These are phyloP conservation scores for Corticium candelabrum DNA, from an alignment of 37 sponge, comb jelly and placozoan genomes.

Conservation along the genomic window DNA sequence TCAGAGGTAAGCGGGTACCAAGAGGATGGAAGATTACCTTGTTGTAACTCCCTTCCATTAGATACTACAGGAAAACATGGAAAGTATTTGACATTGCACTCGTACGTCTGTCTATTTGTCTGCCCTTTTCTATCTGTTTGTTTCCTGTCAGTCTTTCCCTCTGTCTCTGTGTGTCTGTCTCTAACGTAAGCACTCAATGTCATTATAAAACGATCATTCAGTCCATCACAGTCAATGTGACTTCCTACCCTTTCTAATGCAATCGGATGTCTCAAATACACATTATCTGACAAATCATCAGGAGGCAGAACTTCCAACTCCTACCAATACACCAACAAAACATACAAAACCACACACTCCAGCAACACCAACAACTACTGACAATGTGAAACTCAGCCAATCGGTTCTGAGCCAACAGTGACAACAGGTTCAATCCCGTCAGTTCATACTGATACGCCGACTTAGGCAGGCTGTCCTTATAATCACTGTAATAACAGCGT, in stretches of 20 bases:
- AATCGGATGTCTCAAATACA: constrained; percentile 88
- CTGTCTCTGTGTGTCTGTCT: too few relatives aligned
- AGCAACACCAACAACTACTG: neutral
- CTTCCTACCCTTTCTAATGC: constrained; percentile 41
- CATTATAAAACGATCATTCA: neutral
- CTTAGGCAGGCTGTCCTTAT: constrained; percentile 31
- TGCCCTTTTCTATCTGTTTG: too few relatives aligned
- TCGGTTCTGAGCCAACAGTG: constrained; percentile 76
- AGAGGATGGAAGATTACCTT: constrained; percentile 43
- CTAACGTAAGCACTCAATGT: too few relatives aligned
- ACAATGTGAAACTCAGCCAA: constrained; percentile 93
- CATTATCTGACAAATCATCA: constrained; percentile 47
- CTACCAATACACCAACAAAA: constrained; percentile 13
- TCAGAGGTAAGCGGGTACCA: too few relatives aligned
- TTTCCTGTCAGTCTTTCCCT: too few relatives aligned
- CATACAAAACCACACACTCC: neutral
- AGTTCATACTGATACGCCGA: constrained; percentile 78
- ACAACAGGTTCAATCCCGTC: constrained; percentile 83
- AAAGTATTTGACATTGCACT: too few relatives aligned
- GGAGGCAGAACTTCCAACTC: constrained; percentile 62
- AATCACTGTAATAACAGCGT: constrained; percentile 91
- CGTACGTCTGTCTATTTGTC: too few relatives aligned
- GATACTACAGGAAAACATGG: constrained; percentile 15
- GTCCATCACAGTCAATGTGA: neutral
- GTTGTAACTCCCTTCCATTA: constrained; percentile 98